A percentile compares a stretch with the other conserved stretches of the same genome.
Conservation (phyloP, 2,888 invertebrate genomes). For the Cephus pulcher region DNA sequence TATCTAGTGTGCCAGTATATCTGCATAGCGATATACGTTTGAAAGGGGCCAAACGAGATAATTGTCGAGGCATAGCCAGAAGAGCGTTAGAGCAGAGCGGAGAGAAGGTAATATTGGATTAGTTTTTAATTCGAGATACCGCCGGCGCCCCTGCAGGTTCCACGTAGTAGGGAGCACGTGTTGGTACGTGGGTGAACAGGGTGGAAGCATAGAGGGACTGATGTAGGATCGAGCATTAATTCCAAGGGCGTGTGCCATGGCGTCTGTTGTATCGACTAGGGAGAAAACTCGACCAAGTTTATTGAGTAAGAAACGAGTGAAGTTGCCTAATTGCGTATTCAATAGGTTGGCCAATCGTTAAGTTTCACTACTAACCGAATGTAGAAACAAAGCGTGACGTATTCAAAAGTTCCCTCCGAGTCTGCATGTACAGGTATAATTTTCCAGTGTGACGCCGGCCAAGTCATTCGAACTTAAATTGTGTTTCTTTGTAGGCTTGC, state of each 20-base stretch:
- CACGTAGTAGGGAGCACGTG: background rate
- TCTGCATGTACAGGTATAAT: background rate
- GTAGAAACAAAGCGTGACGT: background rate
- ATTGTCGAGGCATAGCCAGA: conserved; percentile 43
- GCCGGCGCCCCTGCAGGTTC: conserved; percentile 12
- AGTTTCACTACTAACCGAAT: background rate
- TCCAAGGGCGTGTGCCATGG: conserved; percentile 41
- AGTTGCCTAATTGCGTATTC: background rate
- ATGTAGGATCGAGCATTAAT: conserved; percentile 54
- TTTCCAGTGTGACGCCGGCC: background rate
- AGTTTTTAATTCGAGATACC: conserved; percentile 55
- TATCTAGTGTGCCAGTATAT: background rate
- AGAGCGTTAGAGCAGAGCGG: conserved; percentile 30
- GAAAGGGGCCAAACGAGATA: conserved; percentile 29
- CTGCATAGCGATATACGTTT: conserved; percentile 7
- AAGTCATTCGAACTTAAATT: background rate
- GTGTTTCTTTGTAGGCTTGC: background rate
- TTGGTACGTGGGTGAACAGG: conserved; percentile 17
- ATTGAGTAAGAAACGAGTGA: background rate
- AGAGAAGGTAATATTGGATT: conserved; percentile 51
- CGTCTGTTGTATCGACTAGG: conserved; percentile 18
- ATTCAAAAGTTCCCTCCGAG: background rate
- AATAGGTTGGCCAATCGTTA: background rate
- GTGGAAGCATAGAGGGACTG: conserved; percentile 30
- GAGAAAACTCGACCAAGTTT: background rate